Evolutionary conservation across 2,888 invertebrate species (phyloP).

Genomic region (Acanthosepion esculentum): DNA sequence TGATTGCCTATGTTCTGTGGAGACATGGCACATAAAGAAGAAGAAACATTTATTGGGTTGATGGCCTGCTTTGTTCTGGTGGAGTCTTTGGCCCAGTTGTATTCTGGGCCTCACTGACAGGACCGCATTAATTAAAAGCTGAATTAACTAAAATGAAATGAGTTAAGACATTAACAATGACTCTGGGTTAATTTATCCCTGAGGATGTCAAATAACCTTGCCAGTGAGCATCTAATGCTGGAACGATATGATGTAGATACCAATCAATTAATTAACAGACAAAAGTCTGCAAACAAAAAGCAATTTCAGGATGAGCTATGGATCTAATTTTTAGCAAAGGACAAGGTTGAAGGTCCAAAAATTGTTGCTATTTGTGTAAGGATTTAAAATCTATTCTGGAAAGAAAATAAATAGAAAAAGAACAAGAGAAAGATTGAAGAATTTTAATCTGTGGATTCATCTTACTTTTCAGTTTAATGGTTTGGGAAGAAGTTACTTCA

Average conservation of each 20-base stretch:
- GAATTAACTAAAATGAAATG: background rate
- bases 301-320: background rate
- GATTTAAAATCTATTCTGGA: background rate
- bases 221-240: background rate
- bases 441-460: conserved; percentile 22
- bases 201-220: background rate
- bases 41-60: too few relatives aligned
- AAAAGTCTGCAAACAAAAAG: conserved; percentile 12
- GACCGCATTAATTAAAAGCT: background rate
- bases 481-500: background rate
- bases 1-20: too few relatives aligned
- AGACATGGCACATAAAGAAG: too few relatives aligned
- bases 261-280: conserved; percentile 23
- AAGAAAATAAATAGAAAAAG: background rate
- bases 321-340: background rate
- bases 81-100: too few relatives aligned
- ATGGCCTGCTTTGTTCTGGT: too few relatives aligned
- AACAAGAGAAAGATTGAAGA: background rate
- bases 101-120: too few relatives aligned
- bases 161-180: background rate
- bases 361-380: background rate
- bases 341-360: background rate
- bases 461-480: background rate
- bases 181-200: background rate
- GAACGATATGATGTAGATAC: background rate